Conservation (phyloP, 2,888 invertebrate species). For the Amphipyra tragopoginis region DNA sequence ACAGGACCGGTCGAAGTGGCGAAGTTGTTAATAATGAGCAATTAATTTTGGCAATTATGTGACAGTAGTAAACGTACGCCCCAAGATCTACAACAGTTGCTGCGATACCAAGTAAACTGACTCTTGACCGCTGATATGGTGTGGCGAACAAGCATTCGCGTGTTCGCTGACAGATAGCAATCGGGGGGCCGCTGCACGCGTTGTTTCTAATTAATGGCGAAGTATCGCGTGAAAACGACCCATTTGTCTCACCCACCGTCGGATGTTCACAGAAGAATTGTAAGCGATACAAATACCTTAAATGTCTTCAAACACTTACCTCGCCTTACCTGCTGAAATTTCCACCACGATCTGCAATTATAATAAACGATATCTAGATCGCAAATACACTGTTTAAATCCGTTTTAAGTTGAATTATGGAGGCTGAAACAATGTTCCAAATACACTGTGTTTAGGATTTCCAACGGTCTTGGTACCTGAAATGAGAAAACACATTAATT, state of each 20-base stretch:
- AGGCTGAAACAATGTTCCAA: constrained; percentile 51
- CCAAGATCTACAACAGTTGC: constrained; percentile 22
- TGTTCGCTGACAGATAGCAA: constrained; percentile 85
- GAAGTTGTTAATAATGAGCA: too few species aligned
- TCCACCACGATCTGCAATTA: constrained; percentile 79
- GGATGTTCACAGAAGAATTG: constrained; percentile 87
- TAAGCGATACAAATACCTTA: constrained; percentile 87
- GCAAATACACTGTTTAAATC: constrained; percentile 70
- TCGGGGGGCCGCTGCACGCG: constrained; percentile 77
- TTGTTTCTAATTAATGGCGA: constrained; percentile 85
- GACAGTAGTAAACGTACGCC: constrained; percentile 19
- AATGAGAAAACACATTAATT: constrained; percentile 27
- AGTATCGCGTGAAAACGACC: constrained; percentile 82
- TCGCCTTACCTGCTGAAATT: constrained; percentile 71
- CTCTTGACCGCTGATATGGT: constrained; percentile 52
- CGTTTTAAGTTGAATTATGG: constrained; percentile 63
- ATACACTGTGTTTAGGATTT: constrained; percentile 41
- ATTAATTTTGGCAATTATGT: neutral
- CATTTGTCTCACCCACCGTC: constrained; percentile 83
- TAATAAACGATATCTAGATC: constrained; percentile 80
- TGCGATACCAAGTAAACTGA: constrained; percentile 37
- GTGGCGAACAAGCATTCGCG: constrained; percentile 76
- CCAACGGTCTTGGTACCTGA: constrained; percentile 18
- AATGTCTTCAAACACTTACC: constrained; percentile 85
- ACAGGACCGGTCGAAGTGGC: too few species aligned